Base-by-base conservation (phyloP, 2,113 vertebrate genomes). In the Ceuthmochares aereus region DNA sequence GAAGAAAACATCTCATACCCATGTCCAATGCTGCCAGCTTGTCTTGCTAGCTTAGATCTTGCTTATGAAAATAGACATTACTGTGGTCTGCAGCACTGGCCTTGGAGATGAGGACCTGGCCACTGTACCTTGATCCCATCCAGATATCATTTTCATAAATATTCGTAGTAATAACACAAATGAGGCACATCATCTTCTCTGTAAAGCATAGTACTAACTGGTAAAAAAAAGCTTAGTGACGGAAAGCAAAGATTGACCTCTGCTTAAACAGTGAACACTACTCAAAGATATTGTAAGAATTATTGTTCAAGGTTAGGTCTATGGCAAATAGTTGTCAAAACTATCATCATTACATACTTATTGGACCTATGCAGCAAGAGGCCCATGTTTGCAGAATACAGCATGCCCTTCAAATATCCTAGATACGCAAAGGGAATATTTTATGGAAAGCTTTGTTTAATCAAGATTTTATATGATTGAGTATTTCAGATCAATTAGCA, bases 61-160 rank as follows among this genome's bases (percentile, higher is more conserved):
- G 4, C 2, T 45, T 58, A 60, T 62, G 84, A 77, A 67, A 95
- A 89, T 56, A 86, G 87, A 73, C 47, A 76, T 69, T 78, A 90
- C 75, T 88, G 63, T 80, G 36, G 23, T 79, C 54, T 36, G 40
- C 59, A 88, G 18, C 25, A 45, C 25, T 72, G 76, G 34, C n/a
- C 76, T 93, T 89, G 45, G 36, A 87, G 25, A 22, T 72, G 49
- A 14, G 32, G 40, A 87, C 40, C 70, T 63, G 56, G 60, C 69
- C 59, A 52, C 52, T 81, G 56, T 72, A 58, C 47, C 14, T 96
- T 90, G 68, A 90, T 93, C 76, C 89, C 83, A 60, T 91, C 92
- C 89, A 93, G 83, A 40, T 37, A 43, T 21, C 3, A 23, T 95
- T 69, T 94, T 76, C 85, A 85, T 95, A 91, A 95, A 97, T 91